Percentiles rank a stretch among this genome's conserved stretches.
These are phyloP conservation scores for Agriopis leucophaearia DNA, from an alignment of 2,888 invertebrate species.

Conservation along the genomic window DNA sequence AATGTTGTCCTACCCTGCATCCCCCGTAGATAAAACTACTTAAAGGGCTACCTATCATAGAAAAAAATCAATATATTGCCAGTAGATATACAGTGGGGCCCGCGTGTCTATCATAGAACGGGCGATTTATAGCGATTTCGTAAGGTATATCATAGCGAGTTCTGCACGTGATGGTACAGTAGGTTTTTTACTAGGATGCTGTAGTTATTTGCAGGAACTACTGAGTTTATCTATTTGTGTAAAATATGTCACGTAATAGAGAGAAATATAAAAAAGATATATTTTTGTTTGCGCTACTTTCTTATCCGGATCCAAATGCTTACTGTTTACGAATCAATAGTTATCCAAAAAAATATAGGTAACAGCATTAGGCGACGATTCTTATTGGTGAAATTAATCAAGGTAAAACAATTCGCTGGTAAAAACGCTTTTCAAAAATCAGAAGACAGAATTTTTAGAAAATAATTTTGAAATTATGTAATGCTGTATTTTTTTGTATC, in stretches of 20 bases:
- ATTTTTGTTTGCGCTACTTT: too few relatives aligned
- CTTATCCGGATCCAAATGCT: too few relatives aligned
- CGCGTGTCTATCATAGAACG: constrained; percentile 54
- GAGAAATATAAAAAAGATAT: too few relatives aligned
- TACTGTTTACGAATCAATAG: too few relatives aligned
- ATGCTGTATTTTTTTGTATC: too few relatives aligned
- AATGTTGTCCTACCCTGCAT: constrained; percentile 35
- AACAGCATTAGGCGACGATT: too few relatives aligned
- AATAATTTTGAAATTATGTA: too few relatives aligned
- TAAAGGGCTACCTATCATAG: constrained; percentile 57
- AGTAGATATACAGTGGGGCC: constrained; percentile 56
- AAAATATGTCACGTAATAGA: background rate
- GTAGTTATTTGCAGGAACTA: background rate
- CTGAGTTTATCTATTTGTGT: background rate
- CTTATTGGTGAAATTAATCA: too few relatives aligned
- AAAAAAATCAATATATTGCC: constrained; percentile 66
- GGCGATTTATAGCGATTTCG: constrained; percentile 53
- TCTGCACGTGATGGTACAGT: constrained; percentile 25
- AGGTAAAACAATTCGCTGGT: too few relatives aligned
- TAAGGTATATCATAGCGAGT: constrained; percentile 22
- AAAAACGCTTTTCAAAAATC: too few relatives aligned
- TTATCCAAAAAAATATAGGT: too few relatives aligned
- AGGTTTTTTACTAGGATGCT: background rate
- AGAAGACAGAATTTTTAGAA: too few relatives aligned
- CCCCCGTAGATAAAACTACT: constrained; percentile 51